Evolutionary conservation across 1,140 invertebrate species (phyloP).

Genomic region (Hestina assimilis): DNA sequence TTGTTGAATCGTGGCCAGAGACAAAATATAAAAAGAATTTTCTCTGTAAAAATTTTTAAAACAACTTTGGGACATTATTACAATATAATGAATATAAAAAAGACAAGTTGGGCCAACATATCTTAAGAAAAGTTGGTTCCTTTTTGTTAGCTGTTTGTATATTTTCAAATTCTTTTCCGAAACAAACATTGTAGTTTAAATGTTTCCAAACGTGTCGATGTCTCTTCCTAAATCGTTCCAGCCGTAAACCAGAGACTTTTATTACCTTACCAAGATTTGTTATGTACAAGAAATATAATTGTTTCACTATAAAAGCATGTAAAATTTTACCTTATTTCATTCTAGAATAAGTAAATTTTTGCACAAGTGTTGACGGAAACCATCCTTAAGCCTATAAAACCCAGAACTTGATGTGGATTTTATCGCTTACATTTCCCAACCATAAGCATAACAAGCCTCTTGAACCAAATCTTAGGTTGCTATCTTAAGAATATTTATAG

Average conservation of each 20-base stretch:
- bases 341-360: too few species aligned
- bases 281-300: slow-evolving; percentile 36
- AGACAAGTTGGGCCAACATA: too few species aligned
- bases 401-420: not conserved
- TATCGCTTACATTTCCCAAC: not conserved
- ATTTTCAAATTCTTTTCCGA: not conserved
- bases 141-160: not conserved
- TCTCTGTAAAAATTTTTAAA: not conserved
- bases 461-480: not conserved
- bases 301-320: slow-evolving; percentile 24
- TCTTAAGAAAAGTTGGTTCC: too few species aligned
- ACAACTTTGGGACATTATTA: not conserved
- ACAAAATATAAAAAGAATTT: slow-evolving; percentile 5
- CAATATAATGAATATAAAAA: too few species aligned
- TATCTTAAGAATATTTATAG: not conserved
- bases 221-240: slow-evolving; percentile 47
- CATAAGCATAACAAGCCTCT: slow-evolving; percentile 1
- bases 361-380: too few species aligned
- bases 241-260: slow-evolving; percentile 53
- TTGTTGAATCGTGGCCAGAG: slow-evolving; percentile 10
- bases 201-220: slow-evolving; percentile 43
- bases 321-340: too few species aligned
- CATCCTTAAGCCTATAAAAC: not conserved
- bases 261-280: slow-evolving; percentile 48
- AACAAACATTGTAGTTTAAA: slow-evolving; percentile 26